These are phyloP conservation scores for Podilymbus podiceps DNA, from an alignment of 2,113 vertebrate species.

Conservation along the genomic window DNA sequence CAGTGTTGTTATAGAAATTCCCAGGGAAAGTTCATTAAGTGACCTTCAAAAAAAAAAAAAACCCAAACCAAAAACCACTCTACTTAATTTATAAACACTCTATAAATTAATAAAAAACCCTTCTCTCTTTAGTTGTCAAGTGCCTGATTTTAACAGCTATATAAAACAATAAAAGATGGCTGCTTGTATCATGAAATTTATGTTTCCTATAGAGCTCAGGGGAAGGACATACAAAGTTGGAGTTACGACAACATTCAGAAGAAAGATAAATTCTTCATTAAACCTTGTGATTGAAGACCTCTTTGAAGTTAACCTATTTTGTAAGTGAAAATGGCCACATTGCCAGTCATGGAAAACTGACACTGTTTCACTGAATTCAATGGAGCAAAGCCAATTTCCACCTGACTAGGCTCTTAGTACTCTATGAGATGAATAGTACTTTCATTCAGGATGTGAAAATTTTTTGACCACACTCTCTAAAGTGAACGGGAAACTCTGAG, in stretches of 20 bases:
- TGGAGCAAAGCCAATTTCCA: background rate
- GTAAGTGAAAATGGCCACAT: background rate
- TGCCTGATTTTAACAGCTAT: background rate
- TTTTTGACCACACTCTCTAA: background rate
- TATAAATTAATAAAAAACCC: background rate
- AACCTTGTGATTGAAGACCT: background rate
- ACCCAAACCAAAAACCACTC: no score
- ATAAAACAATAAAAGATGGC: background rate
- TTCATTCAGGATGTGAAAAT: background rate
- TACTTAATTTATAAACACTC: background rate
- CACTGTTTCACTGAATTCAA: background rate
- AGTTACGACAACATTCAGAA: background rate
- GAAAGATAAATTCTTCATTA: background rate
- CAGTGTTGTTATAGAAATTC: constrained; percentile 33
- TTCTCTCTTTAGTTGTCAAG: background rate
- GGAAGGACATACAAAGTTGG: background rate
- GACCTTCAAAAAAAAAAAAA: background rate
- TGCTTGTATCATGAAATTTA: background rate
- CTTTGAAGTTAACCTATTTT: background rate
- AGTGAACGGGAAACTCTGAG: background rate
- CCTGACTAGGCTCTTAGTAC: background rate
- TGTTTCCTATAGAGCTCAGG: background rate
- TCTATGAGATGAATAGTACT: background rate
- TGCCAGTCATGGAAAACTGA: background rate
- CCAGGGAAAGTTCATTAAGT: background rate